Conservation (phyloP, 1,140 invertebrate genomes). For the Drosophila ogumai region DNA sequence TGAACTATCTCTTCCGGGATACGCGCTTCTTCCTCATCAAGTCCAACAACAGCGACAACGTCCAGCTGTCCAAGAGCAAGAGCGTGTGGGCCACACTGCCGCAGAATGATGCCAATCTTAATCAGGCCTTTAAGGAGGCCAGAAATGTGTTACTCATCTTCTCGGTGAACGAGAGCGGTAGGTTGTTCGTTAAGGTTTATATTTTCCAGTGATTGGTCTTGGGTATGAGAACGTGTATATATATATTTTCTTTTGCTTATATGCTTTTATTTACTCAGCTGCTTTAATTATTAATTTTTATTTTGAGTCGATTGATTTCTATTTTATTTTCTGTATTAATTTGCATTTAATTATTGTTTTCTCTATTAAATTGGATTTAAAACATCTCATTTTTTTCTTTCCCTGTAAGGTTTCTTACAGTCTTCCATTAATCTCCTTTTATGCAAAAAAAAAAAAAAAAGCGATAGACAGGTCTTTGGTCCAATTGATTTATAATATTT, state of each 20-base stretch:
- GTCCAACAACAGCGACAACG: constrained; percentile 98
- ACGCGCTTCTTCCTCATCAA: constrained; percentile 99
- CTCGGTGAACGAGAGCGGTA: constrained; percentile 98
- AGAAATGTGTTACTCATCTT: constrained; percentile 98
- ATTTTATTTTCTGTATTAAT: too few species aligned
- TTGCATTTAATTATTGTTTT: too few species aligned
- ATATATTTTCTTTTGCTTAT: too few species aligned
- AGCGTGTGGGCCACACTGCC: constrained; percentile 99
- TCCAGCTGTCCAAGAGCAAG: constrained; percentile 96
- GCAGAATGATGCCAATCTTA: constrained; percentile 98
- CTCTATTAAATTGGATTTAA: too few species aligned
- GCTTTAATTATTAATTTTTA: not conserved
- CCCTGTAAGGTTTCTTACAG: too few species aligned
- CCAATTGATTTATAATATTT: too few species aligned
- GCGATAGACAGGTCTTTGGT: too few species aligned
- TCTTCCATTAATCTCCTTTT: too few species aligned
- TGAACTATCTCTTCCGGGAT: constrained; percentile 97
- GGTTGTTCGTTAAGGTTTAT: constrained; percentile 14
- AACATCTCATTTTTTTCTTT: too few species aligned
- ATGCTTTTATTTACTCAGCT: not conserved
- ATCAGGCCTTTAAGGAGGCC: constrained; percentile 96
- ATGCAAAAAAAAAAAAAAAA: too few species aligned
- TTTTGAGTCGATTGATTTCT: too few species aligned
- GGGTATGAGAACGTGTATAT: not conserved
- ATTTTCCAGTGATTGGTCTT: not conserved